Evolutionary conservation across 2,797 vertebrate genomes (phyloP).

Genomic region (Helicolenus hilgendorfi): DNA sequence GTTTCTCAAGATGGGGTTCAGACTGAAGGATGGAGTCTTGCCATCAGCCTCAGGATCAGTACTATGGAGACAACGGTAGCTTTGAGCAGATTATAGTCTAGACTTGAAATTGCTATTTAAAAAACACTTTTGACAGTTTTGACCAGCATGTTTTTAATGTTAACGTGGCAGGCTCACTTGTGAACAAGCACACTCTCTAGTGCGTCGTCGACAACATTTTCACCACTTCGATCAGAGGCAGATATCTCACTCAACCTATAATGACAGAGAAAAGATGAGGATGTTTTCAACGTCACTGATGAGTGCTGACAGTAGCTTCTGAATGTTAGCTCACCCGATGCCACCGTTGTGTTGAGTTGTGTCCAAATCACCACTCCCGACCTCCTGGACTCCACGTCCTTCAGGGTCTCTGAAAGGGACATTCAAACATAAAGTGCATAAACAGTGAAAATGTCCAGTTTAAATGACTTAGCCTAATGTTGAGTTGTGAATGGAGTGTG

Average conservation of each 20-base stretch:
- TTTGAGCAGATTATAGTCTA: constrained; percentile 41
- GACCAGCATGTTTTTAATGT: background rate
- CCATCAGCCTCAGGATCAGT: background rate
- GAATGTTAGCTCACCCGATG: background rate
- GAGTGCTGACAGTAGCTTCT: background rate
- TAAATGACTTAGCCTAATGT: background rate
- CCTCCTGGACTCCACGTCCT: background rate
- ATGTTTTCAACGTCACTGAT: background rate
- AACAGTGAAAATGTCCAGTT: background rate
- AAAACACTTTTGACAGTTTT: background rate
- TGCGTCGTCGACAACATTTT: background rate
- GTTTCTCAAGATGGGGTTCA: background rate
- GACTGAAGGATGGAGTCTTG: background rate
- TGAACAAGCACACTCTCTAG: background rate
- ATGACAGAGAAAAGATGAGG: background rate
- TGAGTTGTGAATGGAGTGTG: background rate
- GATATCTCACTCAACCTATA: background rate
- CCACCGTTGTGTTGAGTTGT: background rate
- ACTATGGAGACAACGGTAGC: constrained; percentile 40
- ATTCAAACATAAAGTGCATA: background rate
- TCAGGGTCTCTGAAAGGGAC: background rate
- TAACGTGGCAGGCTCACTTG: constrained; percentile 23
- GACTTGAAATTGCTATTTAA: constrained; percentile 13
- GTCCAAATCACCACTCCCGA: background rate
- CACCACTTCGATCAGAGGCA: background rate